Base-by-base conservation (phyloP, 2,888 invertebrate genomes). In the Argyresthia goedartella region DNA sequence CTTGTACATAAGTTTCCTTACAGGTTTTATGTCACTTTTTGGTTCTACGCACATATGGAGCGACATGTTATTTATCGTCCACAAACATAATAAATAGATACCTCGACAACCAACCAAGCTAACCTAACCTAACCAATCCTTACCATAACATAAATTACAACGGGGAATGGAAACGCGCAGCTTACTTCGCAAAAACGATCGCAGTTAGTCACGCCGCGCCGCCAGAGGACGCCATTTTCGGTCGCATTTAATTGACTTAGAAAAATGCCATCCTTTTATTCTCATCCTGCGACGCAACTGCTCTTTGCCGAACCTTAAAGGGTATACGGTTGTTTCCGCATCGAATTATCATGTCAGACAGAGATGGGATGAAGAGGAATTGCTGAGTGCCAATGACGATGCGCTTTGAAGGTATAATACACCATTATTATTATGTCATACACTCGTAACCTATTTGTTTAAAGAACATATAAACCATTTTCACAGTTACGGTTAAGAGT, bases 181-280 rank as follows among this genome's bases (percentile, higher is more conserved):
- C 7, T n/a, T n/a, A 47, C 33, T 33, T 47, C 47, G 13, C 47
- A 47, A 48, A 48, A 48, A 48, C 48, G n/a, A n/a, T n/a, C n/a
- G 11, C 16, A 14, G 35, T 35, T 48, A 48, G 48, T 46, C 46
- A 52, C 47, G 49, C 13, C 34, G 39, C 39, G 25, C 39, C 39
- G 39, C 33, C 42, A 39, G 33, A 34, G 57, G 56, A 59, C 63
- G 73, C 75, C 71, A 72, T 73, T 61, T 74, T 73, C 57, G 67
- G 63, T 53, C 66, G 66, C 63, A 75, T 75, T 76, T 81, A 82
- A 81, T 81, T 79, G 79, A 76, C 74, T 78, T 74, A 72, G 73
- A 80, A 77, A 77, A 72, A 67, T 69, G 63, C 60, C 56, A 47
- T 13, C n/a, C 10, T 47, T 47, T 47, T 47, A 13, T 47, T 47